phyloP scores from a whole-genome alignment of 1,140 invertebrate species.

The Carcinoscorpius rotundicauda region DNA sequence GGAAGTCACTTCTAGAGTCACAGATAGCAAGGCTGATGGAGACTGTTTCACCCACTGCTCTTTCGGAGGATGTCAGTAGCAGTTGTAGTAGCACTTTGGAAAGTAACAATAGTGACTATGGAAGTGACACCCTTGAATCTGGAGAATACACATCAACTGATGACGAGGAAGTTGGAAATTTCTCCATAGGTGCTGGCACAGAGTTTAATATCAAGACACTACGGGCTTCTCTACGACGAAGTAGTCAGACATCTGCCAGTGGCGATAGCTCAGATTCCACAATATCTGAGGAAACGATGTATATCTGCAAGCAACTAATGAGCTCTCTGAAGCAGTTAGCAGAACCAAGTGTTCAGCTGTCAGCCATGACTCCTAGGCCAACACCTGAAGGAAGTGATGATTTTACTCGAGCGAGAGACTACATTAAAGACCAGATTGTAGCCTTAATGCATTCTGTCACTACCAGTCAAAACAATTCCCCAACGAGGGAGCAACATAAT shows the following conservation, averaged over 20 bases:
- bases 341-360: slow-evolving; percentile 12
- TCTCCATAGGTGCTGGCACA: neutral
- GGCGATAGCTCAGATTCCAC: neutral
- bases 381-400: slow-evolving; percentile 50
- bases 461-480: slow-evolving; percentile 32
- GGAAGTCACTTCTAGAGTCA: slow-evolving; percentile 18
- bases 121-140: slow-evolving; percentile 25
- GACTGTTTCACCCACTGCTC: slow-evolving; percentile 20
- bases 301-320: slow-evolving; percentile 26
- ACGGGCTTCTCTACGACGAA: neutral
- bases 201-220: neutral
- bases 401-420: slow-evolving; percentile 69
- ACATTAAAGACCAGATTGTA: slow-evolving; percentile 75
- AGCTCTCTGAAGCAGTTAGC: slow-evolving; percentile 39
- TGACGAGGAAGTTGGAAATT: slow-evolving; percentile 9
- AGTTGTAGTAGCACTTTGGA: slow-evolving; percentile 15
- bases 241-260: neutral
- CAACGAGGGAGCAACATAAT: slow-evolving; percentile 10
- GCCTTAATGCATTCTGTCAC: slow-evolving; percentile 86
- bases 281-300: slow-evolving; percentile 24
- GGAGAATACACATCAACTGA: slow-evolving; percentile 18
- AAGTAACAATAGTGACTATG: slow-evolving; percentile 24
- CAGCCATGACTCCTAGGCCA: slow-evolving; percentile 18
- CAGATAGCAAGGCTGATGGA: slow-evolving; percentile 23
- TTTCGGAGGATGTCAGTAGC: slow-evolving; percentile 15